phyloP scores from a whole-genome alignment of 1,140 invertebrate genomes.

The Ips nitidus region DNA sequence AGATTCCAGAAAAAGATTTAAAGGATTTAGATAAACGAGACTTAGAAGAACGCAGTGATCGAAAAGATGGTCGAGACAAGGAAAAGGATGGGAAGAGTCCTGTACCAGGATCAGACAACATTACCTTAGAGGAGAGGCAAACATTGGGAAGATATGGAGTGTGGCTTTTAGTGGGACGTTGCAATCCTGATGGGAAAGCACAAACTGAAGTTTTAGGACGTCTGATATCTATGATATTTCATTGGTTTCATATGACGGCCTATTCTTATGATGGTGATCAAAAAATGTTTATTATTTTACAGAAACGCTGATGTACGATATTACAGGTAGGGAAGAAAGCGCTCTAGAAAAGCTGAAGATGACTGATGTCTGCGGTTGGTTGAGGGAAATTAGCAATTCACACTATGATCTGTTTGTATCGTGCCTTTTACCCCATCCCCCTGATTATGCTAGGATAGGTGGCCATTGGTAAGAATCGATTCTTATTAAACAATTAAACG shows the following conservation, averaged over 20 bases:
- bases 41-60: constrained; percentile 67
- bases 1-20: constrained; percentile 66
- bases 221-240: constrained; percentile 93
- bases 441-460: constrained; percentile 88
- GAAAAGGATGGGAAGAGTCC: constrained; percentile 47
- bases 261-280: constrained; percentile 88
- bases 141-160: constrained; percentile 94
- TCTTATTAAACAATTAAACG: background rate
- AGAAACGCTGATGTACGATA: too few relatives aligned
- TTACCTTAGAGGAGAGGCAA: constrained; percentile 78
- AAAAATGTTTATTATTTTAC: constrained; percentile 17
- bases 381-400: constrained; percentile 78
- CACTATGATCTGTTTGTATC: constrained; percentile 88
- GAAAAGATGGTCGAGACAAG: constrained; percentile 47
- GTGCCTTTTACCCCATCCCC: constrained; percentile 81
- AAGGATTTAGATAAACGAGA: constrained; percentile 42
- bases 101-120: constrained; percentile 57
- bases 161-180: constrained; percentile 93
- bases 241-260: constrained; percentile 98
- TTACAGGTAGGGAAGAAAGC: constrained; percentile 76
- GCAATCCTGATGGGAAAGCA: constrained; percentile 82
- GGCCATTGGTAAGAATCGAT: constrained; percentile 78
- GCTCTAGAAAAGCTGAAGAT: constrained; percentile 89
- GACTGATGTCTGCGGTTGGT: constrained; percentile 91
- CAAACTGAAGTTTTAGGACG: constrained; percentile 86